A percentile compares a stretch with the other conserved stretches of the same genome.
Conservation (phyloP, 2,113 vertebrate genomes). For the Balaenoptera acutorostrata region DNA sequence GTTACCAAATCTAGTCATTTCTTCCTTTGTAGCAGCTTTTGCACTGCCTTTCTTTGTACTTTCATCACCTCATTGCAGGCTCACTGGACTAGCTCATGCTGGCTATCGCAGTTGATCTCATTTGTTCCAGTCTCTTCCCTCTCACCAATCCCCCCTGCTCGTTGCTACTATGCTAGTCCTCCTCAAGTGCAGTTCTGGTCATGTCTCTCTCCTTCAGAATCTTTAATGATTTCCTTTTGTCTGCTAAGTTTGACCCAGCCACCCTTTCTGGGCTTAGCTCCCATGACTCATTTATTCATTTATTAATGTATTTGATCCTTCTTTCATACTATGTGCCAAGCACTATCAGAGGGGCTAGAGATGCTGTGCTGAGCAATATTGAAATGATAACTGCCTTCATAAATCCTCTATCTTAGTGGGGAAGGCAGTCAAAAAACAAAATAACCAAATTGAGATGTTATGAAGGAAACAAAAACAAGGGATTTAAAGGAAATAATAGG, state of each 20-base stretch:
- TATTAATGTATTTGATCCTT: neutral
- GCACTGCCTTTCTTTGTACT: neutral
- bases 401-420: neutral
- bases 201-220: neutral
- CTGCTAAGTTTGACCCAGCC: neutral
- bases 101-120: neutral
- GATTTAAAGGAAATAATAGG: neutral
- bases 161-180: neutral
- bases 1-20: neutral
- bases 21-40: neutral
- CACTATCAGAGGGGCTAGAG: neutral
- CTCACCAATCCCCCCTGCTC: too few species aligned
- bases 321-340: neutral
- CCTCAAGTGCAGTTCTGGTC: neutral
- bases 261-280: neutral
- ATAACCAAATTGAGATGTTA: neutral
- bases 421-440: neutral
- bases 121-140: neutral
- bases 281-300: neutral
- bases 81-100: neutral
- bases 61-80: neutral
- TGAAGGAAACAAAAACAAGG: neutral
- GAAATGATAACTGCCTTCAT: neutral
- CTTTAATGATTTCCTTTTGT: neutral
- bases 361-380: neutral